Percentiles rank a stretch among this genome's conserved stretches.
Conservation (phyloP, 1,140 invertebrate species). For the Panulirus ornatus region DNA sequence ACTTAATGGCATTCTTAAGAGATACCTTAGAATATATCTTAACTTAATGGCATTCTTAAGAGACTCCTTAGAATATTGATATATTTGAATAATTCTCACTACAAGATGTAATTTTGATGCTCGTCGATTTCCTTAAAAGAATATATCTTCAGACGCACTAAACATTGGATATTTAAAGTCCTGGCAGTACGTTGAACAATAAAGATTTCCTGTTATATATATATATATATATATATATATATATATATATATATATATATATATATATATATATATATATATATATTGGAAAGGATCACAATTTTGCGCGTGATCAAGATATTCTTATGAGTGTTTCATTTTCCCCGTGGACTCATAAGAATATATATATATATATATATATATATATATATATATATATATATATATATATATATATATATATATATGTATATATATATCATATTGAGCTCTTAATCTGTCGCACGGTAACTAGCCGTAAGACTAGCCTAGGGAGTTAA, state of each 20-base stretch:
- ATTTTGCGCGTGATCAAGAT: too few relatives aligned
- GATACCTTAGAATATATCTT: not conserved
- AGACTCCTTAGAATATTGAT: not conserved
- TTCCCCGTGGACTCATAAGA: too few relatives aligned
- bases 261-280: constrained; percentile 8
- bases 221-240: not conserved
- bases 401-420: not conserved
- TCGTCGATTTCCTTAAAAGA: not conserved
- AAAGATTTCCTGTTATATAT: not conserved
- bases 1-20: too few relatives aligned
- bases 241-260: not conserved
- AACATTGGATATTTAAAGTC: too few relatives aligned
- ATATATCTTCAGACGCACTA: not conserved
- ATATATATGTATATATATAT: too few relatives aligned
- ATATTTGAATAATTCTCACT: not conserved
- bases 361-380: not conserved
- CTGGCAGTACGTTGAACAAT: too few relatives aligned
- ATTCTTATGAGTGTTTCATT: too few relatives aligned
- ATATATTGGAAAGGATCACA: too few relatives aligned
- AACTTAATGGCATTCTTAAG: not conserved
- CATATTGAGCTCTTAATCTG: too few relatives aligned
- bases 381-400: not conserved
- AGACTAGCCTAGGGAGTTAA: not conserved
- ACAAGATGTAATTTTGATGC: not conserved
- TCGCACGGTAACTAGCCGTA: too few relatives aligned